Evolutionary conservation across 2,888 invertebrate species (phyloP), one percentile per base, ranked within the genome.

Genomic region (Podabrus alpinus): DNA sequence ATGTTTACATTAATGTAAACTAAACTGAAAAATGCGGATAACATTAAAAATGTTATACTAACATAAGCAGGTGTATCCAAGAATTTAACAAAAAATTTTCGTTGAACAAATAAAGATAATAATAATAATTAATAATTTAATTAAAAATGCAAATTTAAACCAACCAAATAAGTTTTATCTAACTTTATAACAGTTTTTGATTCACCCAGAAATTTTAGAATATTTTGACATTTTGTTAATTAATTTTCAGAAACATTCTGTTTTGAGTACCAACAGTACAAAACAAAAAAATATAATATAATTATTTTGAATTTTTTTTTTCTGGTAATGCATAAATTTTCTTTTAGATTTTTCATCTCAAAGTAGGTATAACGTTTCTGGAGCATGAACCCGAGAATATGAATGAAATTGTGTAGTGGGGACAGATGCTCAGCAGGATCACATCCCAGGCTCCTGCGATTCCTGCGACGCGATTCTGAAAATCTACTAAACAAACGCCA

Each of bases 371-470:
- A 45, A 45, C 45, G 62, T 21, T 16, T 64, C 62, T 64, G 13
- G 62, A 16, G 62, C 45, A 45, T 45, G 70, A 25, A 66, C 45
- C 25, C 69, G 71, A 71, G 71, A 75, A 62, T 62, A 75, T 75
- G 75, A 75, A 75, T 75, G 75, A 75, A 75, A 68, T 16, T 25
- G 21, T 66, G 68, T 64, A 19, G 66, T 69, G 69, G 72, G 72
- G 70, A 45, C n/a, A 69, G 72, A 75, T 75, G 72, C 70, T 74
- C 75, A 69, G 75, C 69, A 69, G 72, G 68, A 70, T 62, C 69
- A 72, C 75, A 69, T 76, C 76, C 76, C 66, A 71, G 74, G 71
- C 73, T 76, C 70, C 76, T 69, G 73, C 68, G 73, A 76, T 76
- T 66, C 76, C 71, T 73, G 73, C 73, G 76, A 76, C 76, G 74